Evolutionary conservation across 2,888 invertebrate species (phyloP).

Genomic region (Pocota personata): DNA sequence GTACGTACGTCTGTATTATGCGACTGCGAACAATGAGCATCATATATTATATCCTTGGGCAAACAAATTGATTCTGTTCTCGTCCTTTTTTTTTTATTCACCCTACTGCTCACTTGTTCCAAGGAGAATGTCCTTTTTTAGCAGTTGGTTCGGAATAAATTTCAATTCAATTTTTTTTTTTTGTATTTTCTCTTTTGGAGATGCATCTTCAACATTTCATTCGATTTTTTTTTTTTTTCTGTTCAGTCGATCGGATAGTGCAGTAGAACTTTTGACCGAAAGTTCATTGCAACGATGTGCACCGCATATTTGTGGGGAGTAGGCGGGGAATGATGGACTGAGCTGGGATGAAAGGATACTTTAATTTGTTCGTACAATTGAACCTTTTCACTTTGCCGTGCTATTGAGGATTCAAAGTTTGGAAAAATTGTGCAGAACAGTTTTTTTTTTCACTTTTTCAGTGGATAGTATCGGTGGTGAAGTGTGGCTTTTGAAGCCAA

Average conservation of each 20-base stretch:
- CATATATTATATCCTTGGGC: slow-evolving; percentile 59
- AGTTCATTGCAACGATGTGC: slow-evolving; percentile 68
- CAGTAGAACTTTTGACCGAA: slow-evolving; percentile 65
- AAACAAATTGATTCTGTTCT: slow-evolving; percentile 69
- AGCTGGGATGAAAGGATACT: slow-evolving; percentile 63
- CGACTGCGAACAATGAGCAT: slow-evolving; percentile 57
- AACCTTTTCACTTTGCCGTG: slow-evolving; percentile 66
- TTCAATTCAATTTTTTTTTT: slow-evolving; percentile 40
- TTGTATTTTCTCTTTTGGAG: neutral
- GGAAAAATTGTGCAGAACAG: slow-evolving; percentile 49
- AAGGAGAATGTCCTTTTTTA: slow-evolving; percentile 53
- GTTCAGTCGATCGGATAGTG: slow-evolving; percentile 22
- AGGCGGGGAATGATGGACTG: slow-evolving; percentile 42
- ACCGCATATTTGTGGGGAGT: slow-evolving; percentile 59
- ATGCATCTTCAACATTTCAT: slow-evolving; percentile 57
- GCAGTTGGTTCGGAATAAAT: slow-evolving; percentile 53
- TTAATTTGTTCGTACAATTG: slow-evolving; percentile 73
- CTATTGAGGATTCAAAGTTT: slow-evolving; percentile 67
- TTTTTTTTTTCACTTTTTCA: slow-evolving; percentile 6
- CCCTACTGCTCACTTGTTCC: slow-evolving; percentile 36
- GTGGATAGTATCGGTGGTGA: slow-evolving; percentile 3
- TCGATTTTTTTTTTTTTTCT: slow-evolving; percentile 7
- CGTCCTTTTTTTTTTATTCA: neutral
- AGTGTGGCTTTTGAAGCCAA: neutral
- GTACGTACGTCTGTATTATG: neutral